Evolutionary conservation across 2,113 vertebrate species (phyloP).

Genomic region (Saccopteryx leptura): DNA sequence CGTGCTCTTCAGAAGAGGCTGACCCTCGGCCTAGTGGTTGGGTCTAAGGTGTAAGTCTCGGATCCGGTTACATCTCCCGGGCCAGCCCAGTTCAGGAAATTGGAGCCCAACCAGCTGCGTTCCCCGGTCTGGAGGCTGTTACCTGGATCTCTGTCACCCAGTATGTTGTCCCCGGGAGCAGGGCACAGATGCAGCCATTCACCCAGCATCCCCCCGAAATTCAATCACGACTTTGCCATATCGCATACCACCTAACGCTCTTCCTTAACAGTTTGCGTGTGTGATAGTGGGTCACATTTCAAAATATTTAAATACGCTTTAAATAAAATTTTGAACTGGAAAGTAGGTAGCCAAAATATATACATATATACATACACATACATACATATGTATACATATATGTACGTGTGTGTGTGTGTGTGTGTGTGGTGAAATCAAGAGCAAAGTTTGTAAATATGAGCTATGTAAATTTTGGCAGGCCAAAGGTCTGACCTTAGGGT

Average conservation of each 20-base stretch:
- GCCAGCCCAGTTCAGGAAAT: constrained; percentile 82
- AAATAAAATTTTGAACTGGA: neutral
- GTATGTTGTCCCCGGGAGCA: neutral
- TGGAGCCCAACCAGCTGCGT: constrained; percentile 73
- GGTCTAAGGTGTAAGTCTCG: constrained; percentile 81
- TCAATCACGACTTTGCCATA: neutral
- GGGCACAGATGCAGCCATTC: constrained; percentile 50
- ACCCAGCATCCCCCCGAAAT: neutral
- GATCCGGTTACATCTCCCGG: constrained; percentile 83
- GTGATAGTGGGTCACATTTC: neutral
- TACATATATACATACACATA: too few relatives aligned
- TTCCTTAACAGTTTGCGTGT: neutral
- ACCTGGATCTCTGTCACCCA: constrained; percentile 6
- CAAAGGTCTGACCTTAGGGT: neutral
- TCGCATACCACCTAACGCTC: neutral
- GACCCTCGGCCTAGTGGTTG: constrained; percentile 80
- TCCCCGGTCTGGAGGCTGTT: constrained; percentile 35
- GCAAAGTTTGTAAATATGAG: neutral
- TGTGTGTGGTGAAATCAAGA: neutral
- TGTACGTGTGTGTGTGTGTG: too few relatives aligned
- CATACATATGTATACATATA: too few relatives aligned
- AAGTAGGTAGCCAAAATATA: neutral
- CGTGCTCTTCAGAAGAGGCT: constrained; percentile 83
- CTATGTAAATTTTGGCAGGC: neutral
- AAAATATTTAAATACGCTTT: neutral